These are phyloP conservation scores for Xiphophorus hellerii DNA, from an alignment of 2,113 vertebrate species.

Conservation along the genomic window DNA sequence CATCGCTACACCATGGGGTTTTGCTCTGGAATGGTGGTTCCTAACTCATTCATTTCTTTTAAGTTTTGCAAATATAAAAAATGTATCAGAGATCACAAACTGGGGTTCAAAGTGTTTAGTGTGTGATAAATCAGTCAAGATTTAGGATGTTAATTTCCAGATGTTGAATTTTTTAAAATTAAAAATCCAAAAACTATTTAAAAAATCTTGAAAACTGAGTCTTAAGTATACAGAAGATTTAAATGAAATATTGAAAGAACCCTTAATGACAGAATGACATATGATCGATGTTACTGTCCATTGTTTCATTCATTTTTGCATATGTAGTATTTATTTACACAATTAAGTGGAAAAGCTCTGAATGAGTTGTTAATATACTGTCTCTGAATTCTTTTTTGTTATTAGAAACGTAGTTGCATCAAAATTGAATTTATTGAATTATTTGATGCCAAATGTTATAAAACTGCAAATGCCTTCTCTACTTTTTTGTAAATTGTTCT, in stretches of 20 bases:
- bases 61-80: not conserved
- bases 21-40: too few species aligned
- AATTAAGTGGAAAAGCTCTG: conserved; percentile 6
- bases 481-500: conserved; percentile 19
- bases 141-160: not conserved
- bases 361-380: conserved; percentile 16
- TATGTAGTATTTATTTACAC: conserved; percentile 11
- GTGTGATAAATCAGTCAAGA: not conserved
- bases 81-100: not conserved
- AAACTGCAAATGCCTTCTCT: conserved; percentile 19
- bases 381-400: not conserved
- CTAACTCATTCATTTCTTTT: too few species aligned
- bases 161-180: not conserved
- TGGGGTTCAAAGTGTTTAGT: not conserved
- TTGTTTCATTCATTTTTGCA: not conserved
- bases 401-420: not conserved
- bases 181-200: too few species aligned
- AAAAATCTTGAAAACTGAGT: not conserved
- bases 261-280: conserved; percentile 25
- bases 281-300: conserved; percentile 34
- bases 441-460: conserved; percentile 16
- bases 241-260: not conserved
- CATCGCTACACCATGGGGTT: too few species aligned
- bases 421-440: conserved; percentile 1
- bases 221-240: not conserved